Base-by-base conservation (phyloP, 1,140 invertebrate species). In the Cataglyphis hispanica region DNA sequence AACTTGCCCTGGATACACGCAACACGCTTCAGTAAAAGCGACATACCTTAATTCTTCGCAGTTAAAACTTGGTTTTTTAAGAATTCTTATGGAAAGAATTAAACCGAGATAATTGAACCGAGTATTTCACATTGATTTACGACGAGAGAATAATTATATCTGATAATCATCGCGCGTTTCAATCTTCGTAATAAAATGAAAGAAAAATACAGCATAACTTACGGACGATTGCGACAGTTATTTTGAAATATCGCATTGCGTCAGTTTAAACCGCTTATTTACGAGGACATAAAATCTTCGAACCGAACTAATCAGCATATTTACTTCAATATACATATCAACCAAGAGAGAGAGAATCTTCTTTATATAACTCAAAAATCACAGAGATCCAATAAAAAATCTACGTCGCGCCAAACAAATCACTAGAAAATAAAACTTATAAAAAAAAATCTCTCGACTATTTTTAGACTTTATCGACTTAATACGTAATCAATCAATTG, bases 301-400 rank as follows among this genome's bases (percentile, higher is more conserved):
- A 60, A 60, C n/a, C 25, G 67, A 60, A 83, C 67, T 83, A 83
- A 81, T 74, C 67, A 69, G 40, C 64, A 34, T 60, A 53, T 83
- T 74, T 72, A 67, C 56, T 46, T 60, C 67, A 13, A 72, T 13
- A 63, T 50, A 43, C 63, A 67, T 67, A 80, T 80, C 43, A 46
- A 46, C 7, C 10, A 10, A 43, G 40, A 43, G 10, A 11, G 40
- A 43, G 40, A 25, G 60, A 78, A n/a, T n/a, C 77, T 56, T 60
- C 25, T 72, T 83, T 83, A 60, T 43, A 40, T 72, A 74, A 83
- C 66, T 34, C 34, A 34, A 60, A 83, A 60, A 80, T 13, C 56
- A 16, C 56, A 16, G n/a, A 34, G n/a, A 72, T 58, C 3, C 67
- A 37, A 61, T 22, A 31, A 81, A 72, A 50, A 50, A 22, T n/a